Percentiles rank a stretch among this genome's conserved stretches.
phyloP scores from a whole-genome alignment of 2,888 invertebrate species.

The Vesta saturnalis region DNA sequence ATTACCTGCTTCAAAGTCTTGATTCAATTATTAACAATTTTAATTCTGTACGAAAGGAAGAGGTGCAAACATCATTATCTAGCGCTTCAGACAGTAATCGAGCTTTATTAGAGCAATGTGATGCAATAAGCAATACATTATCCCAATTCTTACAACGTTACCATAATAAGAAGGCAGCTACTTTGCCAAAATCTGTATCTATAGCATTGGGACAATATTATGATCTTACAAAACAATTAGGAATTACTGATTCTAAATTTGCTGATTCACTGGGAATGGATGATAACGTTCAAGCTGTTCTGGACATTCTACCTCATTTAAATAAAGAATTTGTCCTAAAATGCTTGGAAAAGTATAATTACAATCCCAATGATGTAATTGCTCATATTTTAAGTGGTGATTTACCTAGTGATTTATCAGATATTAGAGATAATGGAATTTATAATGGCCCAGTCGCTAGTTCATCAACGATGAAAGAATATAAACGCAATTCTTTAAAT shows the following conservation, averaged over 20 bases:
- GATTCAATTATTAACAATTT: slow-evolving; percentile 52
- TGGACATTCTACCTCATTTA: slow-evolving; percentile 78
- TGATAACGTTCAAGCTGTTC: slow-evolving; percentile 58
- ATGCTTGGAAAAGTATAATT: slow-evolving; percentile 81
- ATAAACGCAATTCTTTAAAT: slow-evolving; percentile 71
- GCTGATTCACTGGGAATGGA: neutral
- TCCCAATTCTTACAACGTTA: slow-evolving; percentile 8
- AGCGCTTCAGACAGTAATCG: neutral
- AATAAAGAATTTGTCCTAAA: slow-evolving; percentile 80
- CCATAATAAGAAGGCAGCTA: neutral
- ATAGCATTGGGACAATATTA: slow-evolving; percentile 13
- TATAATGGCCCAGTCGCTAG: slow-evolving; percentile 46
- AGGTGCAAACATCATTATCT: neutral
- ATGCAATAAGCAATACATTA: slow-evolving; percentile 19
- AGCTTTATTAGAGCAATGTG: slow-evolving; percentile 12
- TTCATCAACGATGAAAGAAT: slow-evolving; percentile 63
- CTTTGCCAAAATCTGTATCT: slow-evolving; percentile 7
- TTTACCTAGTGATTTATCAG: slow-evolving; percentile 64
- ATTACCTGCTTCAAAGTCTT: slow-evolving; percentile 49
- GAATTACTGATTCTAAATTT: neutral
- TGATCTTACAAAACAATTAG: slow-evolving; percentile 1
- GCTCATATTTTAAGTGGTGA: slow-evolving; percentile 84
- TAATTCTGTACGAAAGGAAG: slow-evolving; percentile 34
- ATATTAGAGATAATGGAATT: slow-evolving; percentile 56
- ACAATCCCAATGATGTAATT: slow-evolving; percentile 79